Conservation (phyloP, 2,113 vertebrate species). For the Amazona vittata region DNA sequence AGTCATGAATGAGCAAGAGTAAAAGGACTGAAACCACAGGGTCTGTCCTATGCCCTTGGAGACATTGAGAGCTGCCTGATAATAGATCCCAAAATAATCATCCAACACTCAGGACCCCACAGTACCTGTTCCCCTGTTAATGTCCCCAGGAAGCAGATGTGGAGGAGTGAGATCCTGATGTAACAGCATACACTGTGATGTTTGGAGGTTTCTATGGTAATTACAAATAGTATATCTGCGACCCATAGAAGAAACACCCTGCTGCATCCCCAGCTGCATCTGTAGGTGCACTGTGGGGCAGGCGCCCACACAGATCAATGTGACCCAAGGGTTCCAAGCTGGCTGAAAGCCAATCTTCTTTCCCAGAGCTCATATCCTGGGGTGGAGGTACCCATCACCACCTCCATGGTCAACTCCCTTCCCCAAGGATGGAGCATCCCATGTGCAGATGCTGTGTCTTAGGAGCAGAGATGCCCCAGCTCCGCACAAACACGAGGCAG, state of each 20-base stretch:
- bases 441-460: not conserved
- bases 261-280: not conserved
- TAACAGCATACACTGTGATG: not conserved
- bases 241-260: not conserved
- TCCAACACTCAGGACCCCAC: fast-evolving
- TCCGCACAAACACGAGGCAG: not conserved
- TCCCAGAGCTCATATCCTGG: not conserved
- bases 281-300: not conserved
- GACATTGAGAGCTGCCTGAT: not conserved
- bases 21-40: not conserved
- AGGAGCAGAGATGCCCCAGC: not conserved
- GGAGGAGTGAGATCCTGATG: not conserved
- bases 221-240: not conserved
- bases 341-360: not conserved
- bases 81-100: not conserved
- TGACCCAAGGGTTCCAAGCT: fast-evolving
- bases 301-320: not conserved
- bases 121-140: not conserved
- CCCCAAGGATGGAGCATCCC: not conserved
- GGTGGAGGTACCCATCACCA: not conserved
- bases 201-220: conserved; percentile 38
- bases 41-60: not conserved
- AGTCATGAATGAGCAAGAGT: not conserved
- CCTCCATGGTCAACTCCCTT: fast-evolving
- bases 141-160: not conserved